These are phyloP conservation scores for Hartigia nigra DNA, from an alignment of 2,888 invertebrate species.

Conservation along the genomic window DNA sequence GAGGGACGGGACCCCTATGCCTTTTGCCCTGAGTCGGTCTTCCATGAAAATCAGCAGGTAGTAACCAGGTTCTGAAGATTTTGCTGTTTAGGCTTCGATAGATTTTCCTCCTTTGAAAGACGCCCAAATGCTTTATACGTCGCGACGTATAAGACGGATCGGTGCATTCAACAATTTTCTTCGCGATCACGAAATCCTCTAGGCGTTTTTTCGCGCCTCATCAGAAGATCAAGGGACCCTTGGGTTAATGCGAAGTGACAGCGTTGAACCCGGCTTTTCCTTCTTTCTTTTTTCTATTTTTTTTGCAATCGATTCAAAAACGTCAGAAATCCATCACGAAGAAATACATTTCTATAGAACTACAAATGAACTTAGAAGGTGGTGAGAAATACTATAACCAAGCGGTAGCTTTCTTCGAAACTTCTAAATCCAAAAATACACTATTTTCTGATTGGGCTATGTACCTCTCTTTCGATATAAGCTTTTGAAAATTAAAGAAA, in stretches of 20 bases:
- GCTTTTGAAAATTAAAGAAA: neutral
- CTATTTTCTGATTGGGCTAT: neutral
- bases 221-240: neutral
- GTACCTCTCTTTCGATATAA: neutral
- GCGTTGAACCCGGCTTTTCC: neutral
- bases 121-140: conserved; percentile 5
- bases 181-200: neutral
- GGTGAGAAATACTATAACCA: neutral
- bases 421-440: neutral
- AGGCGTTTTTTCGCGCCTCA: neutral
- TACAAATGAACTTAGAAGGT: neutral
- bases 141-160: conserved; percentile 33
- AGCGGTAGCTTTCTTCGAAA: neutral
- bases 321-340: neutral
- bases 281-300: neutral
- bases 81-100: conserved; percentile 17
- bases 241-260: neutral
- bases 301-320: neutral
- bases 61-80: conserved; percentile 36
- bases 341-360: neutral
- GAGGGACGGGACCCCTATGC: neutral
- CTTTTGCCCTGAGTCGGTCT: conserved; percentile 30
- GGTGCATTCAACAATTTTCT: conserved; percentile 16
- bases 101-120: conserved; percentile 11
- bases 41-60: conserved; percentile 61